These are phyloP conservation scores for Solea solea DNA, from an alignment of 2,113 vertebrate genomes.

Conservation along the genomic window DNA sequence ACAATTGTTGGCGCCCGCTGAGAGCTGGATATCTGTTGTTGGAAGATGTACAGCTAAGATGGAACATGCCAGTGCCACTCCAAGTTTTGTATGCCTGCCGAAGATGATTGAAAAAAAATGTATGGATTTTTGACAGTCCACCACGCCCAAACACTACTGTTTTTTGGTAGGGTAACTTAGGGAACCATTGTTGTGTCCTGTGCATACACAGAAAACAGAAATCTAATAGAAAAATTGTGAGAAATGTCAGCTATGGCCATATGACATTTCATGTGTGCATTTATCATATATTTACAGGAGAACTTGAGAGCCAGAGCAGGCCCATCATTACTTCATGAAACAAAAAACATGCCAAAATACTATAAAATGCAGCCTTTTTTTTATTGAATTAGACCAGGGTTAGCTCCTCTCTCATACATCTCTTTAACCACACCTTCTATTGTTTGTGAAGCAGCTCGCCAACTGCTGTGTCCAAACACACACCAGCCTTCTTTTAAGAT, in stretches of 20 bases:
- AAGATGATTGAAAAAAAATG: not conserved
- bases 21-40: not conserved
- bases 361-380: too few species aligned
- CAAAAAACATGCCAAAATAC: too few species aligned
- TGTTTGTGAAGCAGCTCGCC: constrained; percentile 1
- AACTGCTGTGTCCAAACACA: constrained; percentile 14
- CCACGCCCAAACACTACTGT: not conserved
- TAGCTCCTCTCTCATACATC: not conserved
- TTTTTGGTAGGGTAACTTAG: not conserved
- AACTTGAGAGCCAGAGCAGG: too few species aligned
- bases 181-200: not conserved
- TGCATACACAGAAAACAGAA: not conserved
- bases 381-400: too few species aligned
- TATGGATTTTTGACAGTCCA: not conserved
- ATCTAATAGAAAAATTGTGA: not conserved
- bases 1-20: not conserved
- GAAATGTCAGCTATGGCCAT: not conserved
- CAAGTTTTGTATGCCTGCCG: not conserved
- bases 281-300: too few species aligned
- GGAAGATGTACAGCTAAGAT: not conserved
- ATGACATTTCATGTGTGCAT: not conserved
- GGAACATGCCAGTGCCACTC: not conserved
- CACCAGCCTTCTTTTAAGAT: constrained; percentile 13
- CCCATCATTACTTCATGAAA: too few species aligned
- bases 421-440: not conserved